These are phyloP conservation scores for Protobothrops mucrosquamatus DNA, from an alignment of 2,113 vertebrate species.

Conservation along the genomic window DNA sequence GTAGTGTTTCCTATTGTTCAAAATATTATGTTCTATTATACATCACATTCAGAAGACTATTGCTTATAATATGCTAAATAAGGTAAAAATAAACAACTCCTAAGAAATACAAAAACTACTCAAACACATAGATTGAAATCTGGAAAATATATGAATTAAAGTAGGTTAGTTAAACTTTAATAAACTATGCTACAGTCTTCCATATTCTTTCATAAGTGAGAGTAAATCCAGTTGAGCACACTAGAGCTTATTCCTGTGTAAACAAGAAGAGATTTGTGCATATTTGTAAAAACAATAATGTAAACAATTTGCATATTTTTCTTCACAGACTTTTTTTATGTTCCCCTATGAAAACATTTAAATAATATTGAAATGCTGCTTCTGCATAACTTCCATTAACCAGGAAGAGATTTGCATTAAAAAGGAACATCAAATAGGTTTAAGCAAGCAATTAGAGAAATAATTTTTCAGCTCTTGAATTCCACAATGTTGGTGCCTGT, in stretches of 20 bases:
- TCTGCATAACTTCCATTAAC: not conserved
- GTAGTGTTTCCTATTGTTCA: not conserved
- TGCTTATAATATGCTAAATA: not conserved
- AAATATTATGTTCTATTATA: not conserved
- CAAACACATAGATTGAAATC: not conserved
- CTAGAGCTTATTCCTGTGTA: not conserved
- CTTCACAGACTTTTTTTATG: not conserved
- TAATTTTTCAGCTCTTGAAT: not conserved
- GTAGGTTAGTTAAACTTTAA: not conserved
- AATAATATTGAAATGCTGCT: not conserved
- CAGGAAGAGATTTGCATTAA: not conserved
- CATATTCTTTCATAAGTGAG: not conserved
- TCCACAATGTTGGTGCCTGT: not conserved
- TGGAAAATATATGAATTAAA: not conserved
- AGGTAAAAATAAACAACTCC: not conserved
- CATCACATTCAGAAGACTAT: not conserved
- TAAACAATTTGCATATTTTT: not conserved
- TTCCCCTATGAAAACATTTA: not conserved
- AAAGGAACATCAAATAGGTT: not conserved
- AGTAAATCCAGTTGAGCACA: not conserved
- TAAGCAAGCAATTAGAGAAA: not conserved
- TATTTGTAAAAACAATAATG: not conserved
- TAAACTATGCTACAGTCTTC: not conserved
- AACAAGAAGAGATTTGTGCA: not conserved
- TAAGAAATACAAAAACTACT: not conserved